Conservation (phyloP, 2,888 invertebrate species). For the Steinernema carpocapsae region DNA sequence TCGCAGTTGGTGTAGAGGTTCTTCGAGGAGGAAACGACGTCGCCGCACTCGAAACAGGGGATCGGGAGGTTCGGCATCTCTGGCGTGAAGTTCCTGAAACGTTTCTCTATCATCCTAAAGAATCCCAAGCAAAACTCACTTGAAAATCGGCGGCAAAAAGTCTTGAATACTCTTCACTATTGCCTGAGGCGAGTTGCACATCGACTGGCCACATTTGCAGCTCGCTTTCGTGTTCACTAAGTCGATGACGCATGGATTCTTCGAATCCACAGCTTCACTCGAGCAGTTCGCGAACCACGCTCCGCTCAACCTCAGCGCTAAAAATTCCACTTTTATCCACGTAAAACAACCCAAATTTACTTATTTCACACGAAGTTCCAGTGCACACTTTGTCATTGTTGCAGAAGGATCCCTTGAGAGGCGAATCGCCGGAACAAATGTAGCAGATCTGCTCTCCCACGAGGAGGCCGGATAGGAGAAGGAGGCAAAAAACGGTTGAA, state of each 20-base stretch:
- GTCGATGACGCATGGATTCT: slow-evolving; percentile 11
- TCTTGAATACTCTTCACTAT: background rate
- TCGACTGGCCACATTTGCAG: background rate
- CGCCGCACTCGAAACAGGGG: background rate
- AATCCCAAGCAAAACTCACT: too few relatives aligned
- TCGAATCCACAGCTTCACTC: background rate
- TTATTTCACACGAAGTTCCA: background rate
- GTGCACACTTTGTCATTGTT: slow-evolving; percentile 23
- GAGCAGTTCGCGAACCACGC: slow-evolving; percentile 11
- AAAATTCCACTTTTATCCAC: background rate
- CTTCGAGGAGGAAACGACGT: background rate
- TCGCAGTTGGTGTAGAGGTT: background rate
- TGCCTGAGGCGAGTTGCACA: background rate
- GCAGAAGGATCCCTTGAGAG: slow-evolving; percentile 1
- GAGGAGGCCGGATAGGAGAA: background rate
- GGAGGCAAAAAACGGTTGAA: background rate
- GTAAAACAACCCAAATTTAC: background rate
- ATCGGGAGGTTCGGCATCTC: slow-evolving; percentile 17
- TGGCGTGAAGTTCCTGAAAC: slow-evolving; percentile 5
- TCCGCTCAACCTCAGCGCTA: background rate
- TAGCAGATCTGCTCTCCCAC: slow-evolving; percentile 15
- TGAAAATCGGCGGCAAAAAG: background rate
- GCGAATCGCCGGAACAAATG: slow-evolving; percentile 12
- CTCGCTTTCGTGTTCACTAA: background rate
- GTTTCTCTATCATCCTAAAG: background rate